Base-by-base conservation (phyloP, 2,113 vertebrate genomes). In the Megaceryle torquata region DNA sequence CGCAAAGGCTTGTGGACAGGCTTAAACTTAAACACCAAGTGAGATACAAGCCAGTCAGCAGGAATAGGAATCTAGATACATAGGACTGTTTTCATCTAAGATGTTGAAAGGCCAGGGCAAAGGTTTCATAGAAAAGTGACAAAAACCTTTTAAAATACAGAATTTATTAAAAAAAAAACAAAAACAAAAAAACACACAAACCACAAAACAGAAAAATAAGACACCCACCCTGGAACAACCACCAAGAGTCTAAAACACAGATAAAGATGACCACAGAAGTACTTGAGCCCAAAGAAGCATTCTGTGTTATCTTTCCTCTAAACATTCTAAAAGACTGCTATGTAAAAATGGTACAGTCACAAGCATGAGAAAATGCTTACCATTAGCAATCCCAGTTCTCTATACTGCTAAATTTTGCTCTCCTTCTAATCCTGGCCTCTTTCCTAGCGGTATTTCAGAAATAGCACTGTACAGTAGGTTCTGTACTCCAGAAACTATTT, bases 401-500 rank as follows among this genome's bases (percentile, higher is more conserved):
- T 64, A 77, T 81, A 65, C 75, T 59, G 44, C 91, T 97, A 95
- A 90, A 90, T 96, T 90, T 77, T 94, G 88, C 82, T 96, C 57
- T 86, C 65, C 51, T 94, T 56, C 85, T 94, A 93, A 93, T 84
- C 82, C 95, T 96, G 96, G 95, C 88, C 92, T 77, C 82, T 24
- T 93, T 94, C 93, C 96, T 93, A 90, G 51, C 12, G 4, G 46
- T 11, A 83, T 56, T 97, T 95, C 93, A 96, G 95, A 97, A 97
- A 97, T 88, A 96, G 89, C 75, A 77, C 85, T 54, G 79, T 46
- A 94, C 71, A 59, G 79, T 50, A 89, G 82, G 72, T 90, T 86
- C 91, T 90, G 91, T 97, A 88, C 92, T 86, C 51, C 85, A 90
- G 37, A 77, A 96, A 82, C 68, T 76, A 79, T 86, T 95, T 87